Evolutionary conservation across 1,140 invertebrate species (phyloP).

Genomic region (Trypoxylus dichotomus): DNA sequence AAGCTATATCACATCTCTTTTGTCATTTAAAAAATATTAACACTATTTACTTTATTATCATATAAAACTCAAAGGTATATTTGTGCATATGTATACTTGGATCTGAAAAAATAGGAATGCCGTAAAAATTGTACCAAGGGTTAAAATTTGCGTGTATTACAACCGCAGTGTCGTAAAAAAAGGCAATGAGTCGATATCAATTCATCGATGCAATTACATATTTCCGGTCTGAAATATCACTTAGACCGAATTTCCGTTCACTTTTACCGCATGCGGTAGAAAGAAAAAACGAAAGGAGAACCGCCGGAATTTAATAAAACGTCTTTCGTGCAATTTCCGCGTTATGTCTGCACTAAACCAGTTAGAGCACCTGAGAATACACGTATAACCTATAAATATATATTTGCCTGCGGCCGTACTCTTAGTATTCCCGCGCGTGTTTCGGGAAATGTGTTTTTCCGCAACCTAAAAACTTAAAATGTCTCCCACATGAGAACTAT

Average conservation of each 20-base stretch:
- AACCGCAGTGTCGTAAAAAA: neutral
- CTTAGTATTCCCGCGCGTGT: slow-evolving; percentile 20
- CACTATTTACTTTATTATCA: too few relatives aligned
- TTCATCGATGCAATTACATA: neutral
- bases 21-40: too few relatives aligned
- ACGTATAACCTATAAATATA: slow-evolving; percentile 24
- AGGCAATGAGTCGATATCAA: slow-evolving; percentile 2
- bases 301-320: slow-evolving; percentile 16
- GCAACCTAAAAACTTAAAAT: slow-evolving; percentile 24
- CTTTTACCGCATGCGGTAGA: neutral
- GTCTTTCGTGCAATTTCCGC: slow-evolving; percentile 20
- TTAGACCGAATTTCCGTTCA: neutral
- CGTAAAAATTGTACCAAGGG: neutral
- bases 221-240: neutral
- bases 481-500: slow-evolving; percentile 21
- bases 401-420: slow-evolving; percentile 6
- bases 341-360: slow-evolving; percentile 21
- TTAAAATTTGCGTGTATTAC: neutral
- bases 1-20: too few relatives aligned
- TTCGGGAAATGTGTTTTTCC: slow-evolving; percentile 23
- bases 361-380: slow-evolving; percentile 24
- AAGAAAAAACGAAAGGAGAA: neutral
- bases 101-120: too few relatives aligned
- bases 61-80: too few relatives aligned
- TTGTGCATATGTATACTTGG: too few relatives aligned